Conservation (phyloP, 2,888 invertebrate genomes). For the Drosophila conformis region DNA sequence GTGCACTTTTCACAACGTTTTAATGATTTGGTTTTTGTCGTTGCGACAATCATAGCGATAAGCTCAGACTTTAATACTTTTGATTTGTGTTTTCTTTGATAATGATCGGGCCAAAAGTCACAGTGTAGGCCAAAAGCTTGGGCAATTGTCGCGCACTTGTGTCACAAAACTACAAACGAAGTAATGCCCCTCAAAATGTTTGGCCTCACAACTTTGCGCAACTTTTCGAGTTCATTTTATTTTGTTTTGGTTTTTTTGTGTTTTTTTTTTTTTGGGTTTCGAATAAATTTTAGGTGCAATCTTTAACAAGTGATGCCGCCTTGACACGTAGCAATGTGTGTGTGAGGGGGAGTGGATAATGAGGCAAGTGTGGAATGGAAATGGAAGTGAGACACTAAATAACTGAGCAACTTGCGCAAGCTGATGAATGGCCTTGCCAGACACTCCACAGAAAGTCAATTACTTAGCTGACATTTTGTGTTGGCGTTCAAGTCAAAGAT, state of each 20-base stretch:
- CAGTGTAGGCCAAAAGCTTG: conserved; percentile 25
- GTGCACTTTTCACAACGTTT: background rate
- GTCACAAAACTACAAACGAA: conserved; percentile 9
- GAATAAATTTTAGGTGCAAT: conserved; percentile 51
- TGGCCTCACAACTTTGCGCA: conserved; percentile 61
- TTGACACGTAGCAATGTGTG: conserved; percentile 60
- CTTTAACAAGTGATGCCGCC: conserved; percentile 53
- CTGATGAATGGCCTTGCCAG: conserved; percentile 42
- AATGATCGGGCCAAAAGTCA: conserved; percentile 38
- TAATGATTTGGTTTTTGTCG: background rate
- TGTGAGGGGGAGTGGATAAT: conserved; percentile 25
- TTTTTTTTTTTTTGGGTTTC: background rate
- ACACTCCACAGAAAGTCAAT: conserved; percentile 18
- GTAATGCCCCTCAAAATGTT: conserved; percentile 39
- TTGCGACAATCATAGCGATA: conserved; percentile 22
- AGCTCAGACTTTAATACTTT: conserved; percentile 23
- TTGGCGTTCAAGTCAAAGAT: conserved; percentile 16
- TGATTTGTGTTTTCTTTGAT: conserved; percentile 30
- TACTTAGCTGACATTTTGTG: conserved; percentile 33
- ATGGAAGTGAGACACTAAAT: conserved; percentile 47
- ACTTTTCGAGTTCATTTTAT: conserved; percentile 27
- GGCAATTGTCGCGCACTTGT: conserved; percentile 47
- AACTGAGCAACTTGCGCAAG: conserved; percentile 47
- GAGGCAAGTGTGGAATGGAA: conserved; percentile 29
- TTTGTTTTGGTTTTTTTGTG: background rate